Evolutionary conservation across 2,888 invertebrate species (phyloP).

Genomic region (Caenorhabditis japonica): DNA sequence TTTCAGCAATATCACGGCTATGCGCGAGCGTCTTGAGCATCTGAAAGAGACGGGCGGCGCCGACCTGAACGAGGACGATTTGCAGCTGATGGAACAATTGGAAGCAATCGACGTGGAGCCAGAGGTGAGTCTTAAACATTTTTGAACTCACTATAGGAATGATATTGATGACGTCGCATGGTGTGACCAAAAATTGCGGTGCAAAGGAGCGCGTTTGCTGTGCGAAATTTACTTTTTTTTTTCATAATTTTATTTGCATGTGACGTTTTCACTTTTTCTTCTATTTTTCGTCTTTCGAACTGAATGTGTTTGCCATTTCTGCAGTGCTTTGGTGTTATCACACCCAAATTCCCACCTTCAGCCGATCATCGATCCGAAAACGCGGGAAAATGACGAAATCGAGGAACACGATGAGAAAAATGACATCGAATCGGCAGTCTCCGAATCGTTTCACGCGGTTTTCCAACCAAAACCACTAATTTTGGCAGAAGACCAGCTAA

Average conservation of each 20-base stretch:
- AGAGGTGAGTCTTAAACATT: slow-evolving; percentile 8
- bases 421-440: slow-evolving; percentile 27
- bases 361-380: too few relatives aligned
- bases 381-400: too few relatives aligned
- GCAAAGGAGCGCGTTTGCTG: neutral
- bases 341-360: neutral
- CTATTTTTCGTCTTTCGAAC: neutral
- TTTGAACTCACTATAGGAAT: neutral
- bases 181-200: slow-evolving; percentile 1
- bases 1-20: slow-evolving; percentile 63
- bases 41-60: slow-evolving; percentile 52
- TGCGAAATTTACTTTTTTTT: too few relatives aligned
- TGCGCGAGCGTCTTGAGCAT: slow-evolving; percentile 65
- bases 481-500: slow-evolving; percentile 3
- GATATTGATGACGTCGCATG: slow-evolving; percentile 26
- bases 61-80: slow-evolving; percentile 50
- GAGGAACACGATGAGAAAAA: slow-evolving; percentile 12
- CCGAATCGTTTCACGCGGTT: slow-evolving; percentile 21
- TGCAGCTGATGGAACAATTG: slow-evolving; percentile 36
- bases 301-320: neutral
- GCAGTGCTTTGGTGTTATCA: neutral
- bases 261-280: neutral
- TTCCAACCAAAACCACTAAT: slow-evolving; percentile 15
- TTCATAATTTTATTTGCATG: neutral
- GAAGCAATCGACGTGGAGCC: slow-evolving; percentile 23